phyloP scores from a whole-genome alignment of 2,888 invertebrate genomes.

The Lasioglossum oenotherae region DNA sequence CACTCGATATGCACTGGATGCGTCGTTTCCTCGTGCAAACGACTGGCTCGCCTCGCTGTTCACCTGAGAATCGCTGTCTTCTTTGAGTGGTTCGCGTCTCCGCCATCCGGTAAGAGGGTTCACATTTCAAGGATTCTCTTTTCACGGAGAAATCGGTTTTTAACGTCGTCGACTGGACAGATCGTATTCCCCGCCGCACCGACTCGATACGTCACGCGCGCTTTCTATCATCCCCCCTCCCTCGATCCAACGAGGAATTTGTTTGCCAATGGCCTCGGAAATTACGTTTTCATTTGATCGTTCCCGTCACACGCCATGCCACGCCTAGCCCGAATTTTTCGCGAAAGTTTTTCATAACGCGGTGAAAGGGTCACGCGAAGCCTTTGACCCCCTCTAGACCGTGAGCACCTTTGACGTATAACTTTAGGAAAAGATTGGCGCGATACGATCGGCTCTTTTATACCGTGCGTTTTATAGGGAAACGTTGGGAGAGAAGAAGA shows the following conservation, averaged over 20 bases:
- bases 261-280: constrained; percentile 3
- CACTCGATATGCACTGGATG: constrained; percentile 5
- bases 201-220: neutral
- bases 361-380: neutral
- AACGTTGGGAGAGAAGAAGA: constrained; percentile 10
- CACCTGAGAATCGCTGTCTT: constrained; percentile 50
- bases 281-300: constrained; percentile 28
- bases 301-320: neutral
- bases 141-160: constrained; percentile 68
- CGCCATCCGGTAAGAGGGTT: constrained; percentile 57
- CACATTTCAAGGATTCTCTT: constrained; percentile 68
- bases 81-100: constrained; percentile 59
- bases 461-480: constrained; percentile 52
- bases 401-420: constrained; percentile 43
- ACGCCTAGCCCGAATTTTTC: constrained; percentile 4
- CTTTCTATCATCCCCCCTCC: neutral
- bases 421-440: constrained; percentile 50
- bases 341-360: constrained; percentile 9
- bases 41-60: constrained; percentile 27
- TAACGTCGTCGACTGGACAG: constrained; percentile 55
- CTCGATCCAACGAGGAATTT: neutral
- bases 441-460: constrained; percentile 61
- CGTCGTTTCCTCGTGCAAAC: neutral
- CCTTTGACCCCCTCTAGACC: constrained; percentile 9
- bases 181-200: constrained; percentile 33